Evolutionary conservation across 2,888 invertebrate species (phyloP).

Genomic region (Microplitis deprimator): DNA sequence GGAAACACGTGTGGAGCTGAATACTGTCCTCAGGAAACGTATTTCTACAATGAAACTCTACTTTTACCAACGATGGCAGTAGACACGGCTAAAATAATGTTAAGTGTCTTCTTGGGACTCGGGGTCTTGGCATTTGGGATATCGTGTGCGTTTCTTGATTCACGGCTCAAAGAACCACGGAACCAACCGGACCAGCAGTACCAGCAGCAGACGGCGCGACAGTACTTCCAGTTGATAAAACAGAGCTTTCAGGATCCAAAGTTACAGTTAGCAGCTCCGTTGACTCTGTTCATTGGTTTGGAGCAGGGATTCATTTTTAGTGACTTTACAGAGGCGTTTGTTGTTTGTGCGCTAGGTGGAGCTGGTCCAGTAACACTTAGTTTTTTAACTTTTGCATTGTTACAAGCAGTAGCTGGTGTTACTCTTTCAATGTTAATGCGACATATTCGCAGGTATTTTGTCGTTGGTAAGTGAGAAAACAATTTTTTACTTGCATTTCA

Average conservation of each 20-base stretch:
- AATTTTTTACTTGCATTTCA: no score
- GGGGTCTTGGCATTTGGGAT: slow-evolving; percentile 64
- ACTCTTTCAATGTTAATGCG: slow-evolving; percentile 86
- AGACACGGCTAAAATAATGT: slow-evolving; percentile 60
- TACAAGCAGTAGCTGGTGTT: slow-evolving; percentile 84
- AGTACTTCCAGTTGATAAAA: slow-evolving; percentile 71
- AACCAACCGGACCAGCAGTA: slow-evolving; percentile 55
- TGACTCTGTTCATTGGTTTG: slow-evolving; percentile 86
- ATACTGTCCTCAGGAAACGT: slow-evolving; percentile 64
- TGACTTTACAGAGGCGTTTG: slow-evolving; percentile 88
- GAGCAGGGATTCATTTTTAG: slow-evolving; percentile 89
- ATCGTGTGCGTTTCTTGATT: slow-evolving; percentile 66
- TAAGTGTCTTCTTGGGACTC: slow-evolving; percentile 65
- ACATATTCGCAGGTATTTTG: slow-evolving; percentile 81
- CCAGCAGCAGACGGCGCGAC: slow-evolving; percentile 37
- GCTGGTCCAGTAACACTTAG: slow-evolving; percentile 80
- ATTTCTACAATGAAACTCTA: slow-evolving; percentile 60
- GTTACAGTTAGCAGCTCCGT: slow-evolving; percentile 81
- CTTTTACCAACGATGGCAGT: slow-evolving; percentile 56
- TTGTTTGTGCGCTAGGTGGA: slow-evolving; percentile 85
- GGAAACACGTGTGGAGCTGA: slow-evolving; percentile 65
- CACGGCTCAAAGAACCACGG: slow-evolving; percentile 64
- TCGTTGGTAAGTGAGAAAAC: slow-evolving; percentile 75
- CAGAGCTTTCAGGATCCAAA: slow-evolving; percentile 76
- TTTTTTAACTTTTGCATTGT: slow-evolving; percentile 81